phyloP scores from a whole-genome alignment of 1,140 invertebrate genomes.

The Lepeophtheirus salmonis region DNA sequence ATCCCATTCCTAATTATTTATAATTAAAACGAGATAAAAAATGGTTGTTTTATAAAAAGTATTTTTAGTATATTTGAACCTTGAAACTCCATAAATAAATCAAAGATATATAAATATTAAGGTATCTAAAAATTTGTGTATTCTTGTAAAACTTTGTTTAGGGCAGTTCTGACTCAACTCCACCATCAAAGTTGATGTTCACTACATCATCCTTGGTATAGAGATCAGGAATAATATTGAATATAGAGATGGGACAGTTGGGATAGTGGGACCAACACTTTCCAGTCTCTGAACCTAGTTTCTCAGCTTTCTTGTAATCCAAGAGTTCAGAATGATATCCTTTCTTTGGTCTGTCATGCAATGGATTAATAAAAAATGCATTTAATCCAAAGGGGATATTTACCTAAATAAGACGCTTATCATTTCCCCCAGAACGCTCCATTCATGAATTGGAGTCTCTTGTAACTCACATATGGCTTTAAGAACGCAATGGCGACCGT shows the following conservation, averaged over 20 bases:
- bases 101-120: no score
- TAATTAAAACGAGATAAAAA: no score
- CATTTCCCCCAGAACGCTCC: slow-evolving; percentile 12
- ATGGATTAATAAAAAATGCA: neutral
- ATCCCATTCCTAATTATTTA: no score
- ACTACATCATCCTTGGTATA: slow-evolving; percentile 9
- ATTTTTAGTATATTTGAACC: no score
- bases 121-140: no score
- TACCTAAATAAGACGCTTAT: neutral
- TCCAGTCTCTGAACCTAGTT: neutral
- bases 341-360: slow-evolving; percentile 2
- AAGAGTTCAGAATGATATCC: neutral
- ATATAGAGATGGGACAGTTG: slow-evolving; percentile 7
- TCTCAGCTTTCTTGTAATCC: slow-evolving; percentile 9
- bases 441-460: slow-evolving; percentile 13
- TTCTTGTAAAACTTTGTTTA: no score
- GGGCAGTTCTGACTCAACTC: neutral
- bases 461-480: slow-evolving; percentile 6
- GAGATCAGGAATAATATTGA: slow-evolving; percentile 17
- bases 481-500: slow-evolving; percentile 2
- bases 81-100: no score
- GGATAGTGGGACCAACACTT: slow-evolving; percentile 10
- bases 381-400: neutral
- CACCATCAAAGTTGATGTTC: neutral
- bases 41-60: no score